These are phyloP conservation scores for Decapterus maruadsi DNA, from an alignment of 2,797 vertebrate species.

Conservation along the genomic window DNA sequence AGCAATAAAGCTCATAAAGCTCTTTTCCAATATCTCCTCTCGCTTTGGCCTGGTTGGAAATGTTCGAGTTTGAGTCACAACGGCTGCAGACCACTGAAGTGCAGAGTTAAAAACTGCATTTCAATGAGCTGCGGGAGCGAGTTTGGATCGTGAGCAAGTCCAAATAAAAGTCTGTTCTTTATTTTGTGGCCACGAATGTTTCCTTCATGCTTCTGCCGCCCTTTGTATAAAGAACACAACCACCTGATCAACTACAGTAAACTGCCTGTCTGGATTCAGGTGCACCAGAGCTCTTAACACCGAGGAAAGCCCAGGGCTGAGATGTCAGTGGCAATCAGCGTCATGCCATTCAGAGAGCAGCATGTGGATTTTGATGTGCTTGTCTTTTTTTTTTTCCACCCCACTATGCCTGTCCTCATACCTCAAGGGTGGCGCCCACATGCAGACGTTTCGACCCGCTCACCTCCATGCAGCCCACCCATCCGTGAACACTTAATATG, in stretches of 20 bases:
- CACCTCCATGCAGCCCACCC: constrained; percentile 27
- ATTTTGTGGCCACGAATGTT: neutral
- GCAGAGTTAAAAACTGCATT: neutral
- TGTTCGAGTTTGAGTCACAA: neutral
- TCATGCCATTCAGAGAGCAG: constrained; percentile 57
- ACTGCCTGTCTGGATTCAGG: constrained; percentile 37
- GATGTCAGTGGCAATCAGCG: constrained; percentile 68
- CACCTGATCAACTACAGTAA: constrained; percentile 25
- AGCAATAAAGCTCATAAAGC: neutral
- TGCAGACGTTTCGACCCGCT: constrained; percentile 38
- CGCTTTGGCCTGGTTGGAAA: neutral
- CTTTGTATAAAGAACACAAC: constrained; percentile 5
- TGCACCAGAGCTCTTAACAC: constrained; percentile 60
- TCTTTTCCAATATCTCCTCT: neutral
- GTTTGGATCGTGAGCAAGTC: neutral
- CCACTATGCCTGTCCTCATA: constrained; percentile 6
- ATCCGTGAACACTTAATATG: constrained; percentile 45
- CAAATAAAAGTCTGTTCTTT: neutral
- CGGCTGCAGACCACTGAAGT: neutral
- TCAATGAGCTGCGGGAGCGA: neutral
- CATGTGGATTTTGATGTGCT: constrained; percentile 44
- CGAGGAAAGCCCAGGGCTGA: constrained; percentile 56
- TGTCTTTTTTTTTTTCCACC: constrained; percentile 5
- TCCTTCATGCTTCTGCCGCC: neutral
- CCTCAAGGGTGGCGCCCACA: constrained; percentile 25